Base-by-base conservation (phyloP, 2,888 invertebrate genomes). In the Acleris emargana region DNA sequence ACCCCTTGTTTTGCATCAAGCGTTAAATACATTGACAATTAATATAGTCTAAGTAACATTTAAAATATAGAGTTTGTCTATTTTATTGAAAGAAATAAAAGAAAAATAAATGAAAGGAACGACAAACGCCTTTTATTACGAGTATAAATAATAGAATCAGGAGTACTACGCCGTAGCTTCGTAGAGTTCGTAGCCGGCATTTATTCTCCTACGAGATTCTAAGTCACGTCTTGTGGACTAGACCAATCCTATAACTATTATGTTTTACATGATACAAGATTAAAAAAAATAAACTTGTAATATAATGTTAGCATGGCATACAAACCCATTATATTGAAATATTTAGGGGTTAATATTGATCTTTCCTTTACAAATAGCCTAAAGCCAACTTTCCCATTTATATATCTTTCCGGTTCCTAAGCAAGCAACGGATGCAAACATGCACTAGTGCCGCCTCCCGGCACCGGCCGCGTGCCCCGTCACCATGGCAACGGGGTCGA, bases 401-500 rank as follows among this genome's bases (percentile, higher is more conserved):
- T 49, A 64, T 54, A 52, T 58, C 62, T 42, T 63, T 60, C 43
- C 55, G 54, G 62, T 47, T 55, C 55, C 68, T 59, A 47, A 61
- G 58, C 20, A 50, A 54, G 43, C 78, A 54, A 22, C 76, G 74
- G 79, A 76, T 78, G 78, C 83, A 80, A 81, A 78, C 80, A 76
- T 73, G 71, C 74, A 67, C 69, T 62, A 72, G 66, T 62, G 74
- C 73, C 75, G 79, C 72, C 75, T 72, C 72, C 71, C 78, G 78
- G 80, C 84, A 83, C 83, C 84, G 83, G 86, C 83, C 82, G 81
- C 80, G 82, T 79, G 77, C 68, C 70, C 68, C 76, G 88, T 91
- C 62, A 73, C 81, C 85, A 88, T 89, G 82, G 79, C 82, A 78
- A 89, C 91, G 72, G 73, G 89, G 86, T 88, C 89, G 83, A 84